Conservation (phyloP, 2,797 vertebrate species). For the Pangasius sanitwongsei region DNA sequence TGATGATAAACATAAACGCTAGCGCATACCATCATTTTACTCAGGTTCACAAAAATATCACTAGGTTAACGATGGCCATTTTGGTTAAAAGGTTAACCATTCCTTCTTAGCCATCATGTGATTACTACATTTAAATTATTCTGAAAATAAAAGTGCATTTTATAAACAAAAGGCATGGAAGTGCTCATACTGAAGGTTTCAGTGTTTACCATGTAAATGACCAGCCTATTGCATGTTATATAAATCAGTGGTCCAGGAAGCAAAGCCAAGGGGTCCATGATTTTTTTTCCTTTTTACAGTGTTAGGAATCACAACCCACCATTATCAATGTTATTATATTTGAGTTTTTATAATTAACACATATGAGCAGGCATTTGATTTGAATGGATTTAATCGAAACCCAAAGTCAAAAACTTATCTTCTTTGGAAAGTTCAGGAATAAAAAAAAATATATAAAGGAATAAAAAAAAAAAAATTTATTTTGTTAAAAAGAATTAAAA, state of each 20-base stretch:
- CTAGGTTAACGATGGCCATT: not conserved
- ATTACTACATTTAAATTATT: not conserved
- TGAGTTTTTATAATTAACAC: not conserved
- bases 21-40: not conserved
- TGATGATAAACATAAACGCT: not conserved
- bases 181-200: not conserved
- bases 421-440: no score
- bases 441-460: not conserved
- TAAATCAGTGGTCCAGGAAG: slow-evolving; percentile 11
- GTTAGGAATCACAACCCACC: not conserved
- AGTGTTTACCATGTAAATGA: slow-evolving; percentile 2
- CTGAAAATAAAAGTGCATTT: not conserved
- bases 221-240: not conserved
- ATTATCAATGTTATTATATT: not conserved
- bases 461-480: not conserved
- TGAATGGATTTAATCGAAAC: not conserved
- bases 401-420: no score
- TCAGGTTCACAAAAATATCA: not conserved
- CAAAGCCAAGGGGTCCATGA: not conserved
- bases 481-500: no score
- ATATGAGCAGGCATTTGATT: not conserved
- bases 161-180: not conserved
- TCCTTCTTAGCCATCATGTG: not conserved
- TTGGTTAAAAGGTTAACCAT: not conserved
- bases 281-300: not conserved